Conservation (phyloP, 2,888 invertebrate species). For the Elaeidobius kamerunicus region DNA sequence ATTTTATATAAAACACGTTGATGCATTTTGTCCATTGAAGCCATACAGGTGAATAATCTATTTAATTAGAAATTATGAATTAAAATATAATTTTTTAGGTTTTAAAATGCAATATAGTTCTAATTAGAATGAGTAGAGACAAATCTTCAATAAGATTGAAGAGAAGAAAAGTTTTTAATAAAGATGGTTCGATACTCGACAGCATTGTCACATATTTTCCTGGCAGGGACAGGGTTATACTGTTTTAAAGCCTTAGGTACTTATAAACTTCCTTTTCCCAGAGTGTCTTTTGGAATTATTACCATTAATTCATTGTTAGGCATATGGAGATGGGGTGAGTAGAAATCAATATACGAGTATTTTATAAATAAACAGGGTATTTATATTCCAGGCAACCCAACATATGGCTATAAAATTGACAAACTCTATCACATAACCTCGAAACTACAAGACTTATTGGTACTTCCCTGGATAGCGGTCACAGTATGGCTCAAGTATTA, state of each 20-base stretch:
- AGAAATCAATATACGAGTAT: neutral
- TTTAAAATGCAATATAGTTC: too few species aligned
- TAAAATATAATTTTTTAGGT: too few species aligned
- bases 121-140: too few species aligned
- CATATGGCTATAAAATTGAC: slow-evolving; percentile 40
- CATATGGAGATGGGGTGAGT: slow-evolving; percentile 44
- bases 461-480: slow-evolving; percentile 39
- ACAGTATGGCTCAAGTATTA: slow-evolving; percentile 37
- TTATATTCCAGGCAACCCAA: slow-evolving; percentile 43
- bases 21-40: too few species aligned
- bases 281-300: slow-evolving; percentile 41
- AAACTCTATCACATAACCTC: slow-evolving; percentile 38
- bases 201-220: slow-evolving; percentile 41
- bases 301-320: slow-evolving; percentile 43
- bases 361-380: neutral
- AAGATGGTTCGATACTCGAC: slow-evolving; percentile 37
- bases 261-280: slow-evolving; percentile 31
- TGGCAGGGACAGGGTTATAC: slow-evolving; percentile 42
- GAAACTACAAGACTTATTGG: slow-evolving; percentile 39
- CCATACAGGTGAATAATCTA: too few species aligned
- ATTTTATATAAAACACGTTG: too few species aligned
- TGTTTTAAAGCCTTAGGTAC: slow-evolving; percentile 33
- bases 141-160: too few species aligned
- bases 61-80: too few species aligned
- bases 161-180: too few species aligned